Percentiles rank a stretch among this genome's conserved stretches.
These are phyloP conservation scores for Drosophila carrolli DNA, from an alignment of 1,140 invertebrate species.

Conservation along the genomic window DNA sequence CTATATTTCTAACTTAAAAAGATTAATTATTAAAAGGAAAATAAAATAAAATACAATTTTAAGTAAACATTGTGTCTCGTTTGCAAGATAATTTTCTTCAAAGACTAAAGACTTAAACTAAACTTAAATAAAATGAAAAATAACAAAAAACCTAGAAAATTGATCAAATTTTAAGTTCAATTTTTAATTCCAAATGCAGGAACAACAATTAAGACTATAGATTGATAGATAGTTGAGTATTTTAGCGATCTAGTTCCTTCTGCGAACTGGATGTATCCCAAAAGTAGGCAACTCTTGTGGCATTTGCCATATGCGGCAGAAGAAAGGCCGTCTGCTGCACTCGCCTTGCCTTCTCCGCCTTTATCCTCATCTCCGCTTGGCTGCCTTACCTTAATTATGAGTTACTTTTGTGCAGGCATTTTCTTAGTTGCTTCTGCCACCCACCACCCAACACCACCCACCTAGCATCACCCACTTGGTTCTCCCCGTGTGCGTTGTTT, in stretches of 20 bases:
- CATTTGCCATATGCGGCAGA: slow-evolving; percentile 49
- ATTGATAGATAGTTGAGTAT: too few species aligned
- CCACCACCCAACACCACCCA: background rate
- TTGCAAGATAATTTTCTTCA: too few species aligned
- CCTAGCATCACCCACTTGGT: slow-evolving; percentile 5
- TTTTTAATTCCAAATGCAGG: too few species aligned
- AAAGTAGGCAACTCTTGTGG: slow-evolving; percentile 54
- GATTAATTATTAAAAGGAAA: too few species aligned
- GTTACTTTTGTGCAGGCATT: slow-evolving; percentile 78
- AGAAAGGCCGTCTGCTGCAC: slow-evolving; percentile 39
- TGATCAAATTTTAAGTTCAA: too few species aligned
- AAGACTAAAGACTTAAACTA: too few species aligned
- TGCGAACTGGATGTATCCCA: slow-evolving; percentile 16
- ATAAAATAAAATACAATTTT: too few species aligned
- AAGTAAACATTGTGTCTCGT: too few species aligned
- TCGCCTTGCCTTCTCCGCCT: slow-evolving; percentile 13
- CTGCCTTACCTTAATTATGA: slow-evolving; percentile 76
- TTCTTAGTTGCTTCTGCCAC: slow-evolving; percentile 56
- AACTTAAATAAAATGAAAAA: too few species aligned
- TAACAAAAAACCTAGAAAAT: too few species aligned
- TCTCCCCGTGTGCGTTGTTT: slow-evolving; percentile 46
- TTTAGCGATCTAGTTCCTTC: slow-evolving; percentile 22
- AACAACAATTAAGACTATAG: too few species aligned
- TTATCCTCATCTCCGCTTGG: slow-evolving; percentile 14
- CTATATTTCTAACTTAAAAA: too few species aligned